Base-by-base conservation (phyloP, 2,797 vertebrate species). In the Sebastes oblongus region DNA sequence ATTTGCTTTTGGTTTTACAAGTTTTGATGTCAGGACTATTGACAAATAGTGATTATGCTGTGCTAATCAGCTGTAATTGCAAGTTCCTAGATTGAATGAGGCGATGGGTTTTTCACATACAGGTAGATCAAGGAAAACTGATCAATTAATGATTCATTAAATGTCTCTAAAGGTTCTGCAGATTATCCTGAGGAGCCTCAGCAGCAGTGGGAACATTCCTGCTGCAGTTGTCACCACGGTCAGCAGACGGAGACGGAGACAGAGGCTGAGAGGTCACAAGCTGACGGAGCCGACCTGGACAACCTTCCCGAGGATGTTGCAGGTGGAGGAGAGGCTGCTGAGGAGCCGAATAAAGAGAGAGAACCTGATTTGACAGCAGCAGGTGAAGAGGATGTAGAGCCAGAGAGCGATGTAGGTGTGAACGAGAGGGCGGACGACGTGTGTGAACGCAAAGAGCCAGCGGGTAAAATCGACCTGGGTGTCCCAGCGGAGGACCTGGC, bases 181-280 rank as follows among this genome's bases (percentile, higher is more conserved):
- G 97, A 96, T 94, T 96, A 96, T 88, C 95, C 96, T 8, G 96
- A 97, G 87, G 97, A 98, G 88, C 96, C 96, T 29, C 94, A 93
- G 25, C 96, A 94, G 42, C 68, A 91, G 78, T 96, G 96, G 68
- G 95, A 96, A 32, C 88, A 91, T 72, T 92, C 96, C 0, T 81
- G 73, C 65, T 94, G 95, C 97, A 42, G 4, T 4, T 94, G 94
- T 50, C 95, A 96, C 14, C 94, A 95, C 75, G 72, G 79, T 6
- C 94, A 72, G 24, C 78, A 78, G 18, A 92, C 93, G 2, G 95
- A 96, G 18, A 92, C 93, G 2, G 95, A 96, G 82, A 92, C 94
- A 85, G 85, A 82, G 78, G 80, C 88, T 1, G 92, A 96, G 91
- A 94, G 84, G 64, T 61, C 94, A 87, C 86, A 71, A 74, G 73